A percentile compares a stretch with the other conserved stretches of the same genome.
These are phyloP conservation scores for Argyresthia albistria DNA, from an alignment of 2,888 invertebrate genomes.

Conservation along the genomic window DNA sequence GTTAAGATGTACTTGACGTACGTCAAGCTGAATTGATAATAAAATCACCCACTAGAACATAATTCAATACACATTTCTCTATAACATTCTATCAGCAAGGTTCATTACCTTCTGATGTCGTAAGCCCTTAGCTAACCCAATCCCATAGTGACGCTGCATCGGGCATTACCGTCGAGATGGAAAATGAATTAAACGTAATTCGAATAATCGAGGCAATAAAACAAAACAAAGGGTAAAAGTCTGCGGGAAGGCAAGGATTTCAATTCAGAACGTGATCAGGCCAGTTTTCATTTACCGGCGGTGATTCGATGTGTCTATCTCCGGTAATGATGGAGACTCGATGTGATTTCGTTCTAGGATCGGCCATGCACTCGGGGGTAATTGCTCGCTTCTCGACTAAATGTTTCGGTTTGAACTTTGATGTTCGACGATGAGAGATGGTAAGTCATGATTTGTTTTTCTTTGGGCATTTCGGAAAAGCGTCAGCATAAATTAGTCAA, in stretches of 20 bases:
- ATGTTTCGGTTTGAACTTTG: too few relatives aligned
- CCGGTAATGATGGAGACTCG: conserved; percentile 26
- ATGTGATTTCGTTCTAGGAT: conserved; percentile 1
- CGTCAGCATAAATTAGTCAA: too few relatives aligned
- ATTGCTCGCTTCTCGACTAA: not conserved
- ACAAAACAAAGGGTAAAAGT: conserved; percentile 65
- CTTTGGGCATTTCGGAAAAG: too few relatives aligned
- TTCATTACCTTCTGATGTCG: not conserved
- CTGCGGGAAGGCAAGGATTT: conserved; percentile 65
- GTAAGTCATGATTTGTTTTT: too few relatives aligned
- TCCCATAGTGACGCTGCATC: conserved; percentile 11
- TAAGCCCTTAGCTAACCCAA: not conserved
- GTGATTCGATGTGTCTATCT: conserved; percentile 27
- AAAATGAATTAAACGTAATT: conserved; percentile 69
- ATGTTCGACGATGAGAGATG: too few relatives aligned
- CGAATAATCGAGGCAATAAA: conserved; percentile 66
- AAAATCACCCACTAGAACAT: too few relatives aligned
- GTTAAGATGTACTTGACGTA: too few relatives aligned
- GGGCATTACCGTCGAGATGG: conserved; percentile 54
- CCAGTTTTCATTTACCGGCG: conserved; percentile 57
- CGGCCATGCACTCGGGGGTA: not conserved
- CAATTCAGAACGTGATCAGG: conserved; percentile 72
- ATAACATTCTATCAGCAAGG: not conserved
- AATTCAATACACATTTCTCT: not conserved
- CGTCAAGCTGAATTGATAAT: too few relatives aligned